These are phyloP conservation scores for Manis javanica DNA, from an alignment of 2,797 vertebrate genomes.

Conservation along the genomic window DNA sequence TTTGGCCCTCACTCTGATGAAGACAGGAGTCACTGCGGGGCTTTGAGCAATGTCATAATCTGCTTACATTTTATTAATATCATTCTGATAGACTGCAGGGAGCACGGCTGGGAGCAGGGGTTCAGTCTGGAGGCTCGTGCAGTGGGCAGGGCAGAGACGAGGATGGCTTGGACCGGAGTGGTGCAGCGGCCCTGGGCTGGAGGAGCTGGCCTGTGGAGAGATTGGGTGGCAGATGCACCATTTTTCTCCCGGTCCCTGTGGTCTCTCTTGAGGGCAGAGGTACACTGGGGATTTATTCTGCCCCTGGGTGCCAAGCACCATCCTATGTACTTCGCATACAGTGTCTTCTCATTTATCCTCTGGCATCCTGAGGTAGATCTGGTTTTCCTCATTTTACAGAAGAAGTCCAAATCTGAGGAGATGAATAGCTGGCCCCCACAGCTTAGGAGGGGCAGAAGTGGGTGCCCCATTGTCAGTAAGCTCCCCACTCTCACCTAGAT, in stretches of 20 bases:
- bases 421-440: background rate
- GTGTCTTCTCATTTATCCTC: background rate
- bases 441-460: background rate
- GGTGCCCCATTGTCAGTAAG: background rate
- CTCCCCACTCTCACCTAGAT: too few relatives aligned
- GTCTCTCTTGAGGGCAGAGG: background rate
- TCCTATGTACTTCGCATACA: background rate
- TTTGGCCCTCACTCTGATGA: background rate
- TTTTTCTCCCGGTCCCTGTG: background rate
- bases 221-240: background rate
- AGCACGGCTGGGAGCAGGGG: too few relatives aligned
- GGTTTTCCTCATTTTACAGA: background rate
- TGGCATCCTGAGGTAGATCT: background rate
- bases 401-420: background rate
- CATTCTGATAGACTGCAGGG: background rate
- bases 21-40: background rate
- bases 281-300: background rate
- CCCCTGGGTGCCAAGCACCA: background rate
- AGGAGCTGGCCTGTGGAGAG: background rate
- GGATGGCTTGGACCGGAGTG: background rate
- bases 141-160: background rate
- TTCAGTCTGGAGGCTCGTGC: too few relatives aligned
- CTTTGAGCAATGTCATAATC: background rate
- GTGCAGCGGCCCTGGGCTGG: background rate
- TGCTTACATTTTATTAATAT: background rate